Evolutionary conservation across 2,797 vertebrate genomes (phyloP).

Genomic region (Syngnathus acus): DNA sequence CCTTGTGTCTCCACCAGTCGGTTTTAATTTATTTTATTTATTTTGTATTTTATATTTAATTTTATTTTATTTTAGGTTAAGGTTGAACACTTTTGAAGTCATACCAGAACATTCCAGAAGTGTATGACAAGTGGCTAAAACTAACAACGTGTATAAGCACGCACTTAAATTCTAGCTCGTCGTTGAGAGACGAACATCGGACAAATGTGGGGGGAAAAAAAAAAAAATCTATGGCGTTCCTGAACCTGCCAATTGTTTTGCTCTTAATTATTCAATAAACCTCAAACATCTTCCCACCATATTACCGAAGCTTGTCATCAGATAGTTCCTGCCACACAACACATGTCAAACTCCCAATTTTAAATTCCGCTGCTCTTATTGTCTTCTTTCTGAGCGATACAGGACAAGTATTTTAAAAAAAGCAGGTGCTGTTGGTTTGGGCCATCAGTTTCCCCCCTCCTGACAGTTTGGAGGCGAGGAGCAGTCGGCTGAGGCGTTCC

Average conservation of each 20-base stretch:
- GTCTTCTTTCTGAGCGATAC: constrained; percentile 17
- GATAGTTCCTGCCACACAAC: not conserved
- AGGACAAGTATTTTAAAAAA: constrained; percentile 27
- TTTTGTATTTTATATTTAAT: too few species aligned
- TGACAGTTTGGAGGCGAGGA: constrained; percentile 43
- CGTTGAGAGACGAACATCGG: too few species aligned
- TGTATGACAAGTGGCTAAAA: too few species aligned
- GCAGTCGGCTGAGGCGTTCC: constrained; percentile 37
- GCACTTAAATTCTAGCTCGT: too few species aligned
- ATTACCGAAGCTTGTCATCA: not conserved
- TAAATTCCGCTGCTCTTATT: constrained; percentile 23
- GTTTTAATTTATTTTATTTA: not conserved
- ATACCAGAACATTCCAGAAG: too few species aligned
- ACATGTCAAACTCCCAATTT: constrained; percentile 15
- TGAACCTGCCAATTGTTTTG: too few species aligned
- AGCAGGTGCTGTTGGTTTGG: constrained; percentile 27
- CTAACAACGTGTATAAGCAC: too few species aligned
- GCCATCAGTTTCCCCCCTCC: constrained; percentile 29
- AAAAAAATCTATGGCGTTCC: too few species aligned
- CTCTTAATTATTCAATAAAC: too few species aligned
- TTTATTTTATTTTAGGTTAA: too few species aligned
- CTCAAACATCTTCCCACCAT: not conserved
- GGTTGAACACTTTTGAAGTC: too few species aligned
- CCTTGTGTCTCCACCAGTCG: not conserved
- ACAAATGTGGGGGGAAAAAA: too few species aligned